Conservation (phyloP, 2,113 vertebrate species). For the Sapajus apella region DNA sequence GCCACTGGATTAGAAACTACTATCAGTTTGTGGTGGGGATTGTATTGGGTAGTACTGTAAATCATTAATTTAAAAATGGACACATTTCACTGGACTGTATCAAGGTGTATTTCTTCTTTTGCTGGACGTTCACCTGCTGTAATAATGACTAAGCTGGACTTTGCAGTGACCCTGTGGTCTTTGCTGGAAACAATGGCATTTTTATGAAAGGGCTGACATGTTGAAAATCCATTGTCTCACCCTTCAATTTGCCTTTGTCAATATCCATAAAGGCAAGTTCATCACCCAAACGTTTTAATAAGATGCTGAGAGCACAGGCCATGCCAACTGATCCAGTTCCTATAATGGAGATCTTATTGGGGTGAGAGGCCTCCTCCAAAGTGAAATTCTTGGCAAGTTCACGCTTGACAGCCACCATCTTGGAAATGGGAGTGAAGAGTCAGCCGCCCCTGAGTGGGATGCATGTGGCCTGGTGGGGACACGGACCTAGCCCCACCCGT, state of each 20-base stretch:
- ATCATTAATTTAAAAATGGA: conserved; percentile 92
- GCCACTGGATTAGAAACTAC: conserved; percentile 85
- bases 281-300: conserved; percentile 33
- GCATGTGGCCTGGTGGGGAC: background rate
- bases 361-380: background rate
- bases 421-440: background rate
- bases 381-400: background rate
- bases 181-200: conserved; percentile 88
- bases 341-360: background rate
- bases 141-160: conserved; percentile 88
- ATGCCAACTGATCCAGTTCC: background rate
- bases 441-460: accelerated
- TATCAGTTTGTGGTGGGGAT: conserved; percentile 86
- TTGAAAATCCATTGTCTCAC: conserved; percentile 88
- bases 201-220: conserved; percentile 89
- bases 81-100: conserved; percentile 89
- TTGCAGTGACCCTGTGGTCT: conserved; percentile 89
- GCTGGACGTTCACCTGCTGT: conserved; percentile 87
- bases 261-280: conserved; percentile 87
- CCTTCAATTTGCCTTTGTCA: conserved; percentile 89
- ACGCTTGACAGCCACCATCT: background rate
- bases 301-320: background rate
- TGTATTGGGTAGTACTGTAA: conserved; percentile 89
- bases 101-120: conserved; percentile 87
- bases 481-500: too few species aligned